Conservation (phyloP, 1,140 invertebrate species). For the Wasmannia auropunctata region DNA sequence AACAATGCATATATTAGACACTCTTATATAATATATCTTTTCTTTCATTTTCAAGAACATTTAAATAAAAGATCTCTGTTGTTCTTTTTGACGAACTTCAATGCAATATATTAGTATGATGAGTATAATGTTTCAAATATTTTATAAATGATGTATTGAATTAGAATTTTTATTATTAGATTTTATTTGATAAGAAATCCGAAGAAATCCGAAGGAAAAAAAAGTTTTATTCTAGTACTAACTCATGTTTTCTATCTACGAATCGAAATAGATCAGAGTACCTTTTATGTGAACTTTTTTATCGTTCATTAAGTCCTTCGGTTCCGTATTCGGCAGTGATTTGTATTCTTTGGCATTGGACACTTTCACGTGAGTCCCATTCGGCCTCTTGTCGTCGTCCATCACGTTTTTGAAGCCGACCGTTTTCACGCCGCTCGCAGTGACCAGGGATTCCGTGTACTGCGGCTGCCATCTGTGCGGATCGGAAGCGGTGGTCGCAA, state of each 20-base stretch:
- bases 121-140: background rate
- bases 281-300: constrained; percentile 82
- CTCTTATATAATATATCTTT: background rate
- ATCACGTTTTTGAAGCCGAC: constrained; percentile 79
- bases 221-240: background rate
- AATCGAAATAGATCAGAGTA: constrained; percentile 53
- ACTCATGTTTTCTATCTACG: background rate
- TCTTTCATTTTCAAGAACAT: background rate
- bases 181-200: background rate
- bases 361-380: constrained; percentile 79
- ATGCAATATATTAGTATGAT: background rate
- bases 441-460: constrained; percentile 74
- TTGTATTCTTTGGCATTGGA: constrained; percentile 79
- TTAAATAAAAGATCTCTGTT: background rate
- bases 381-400: constrained; percentile 81
- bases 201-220: background rate
- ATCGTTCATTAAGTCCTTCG: constrained; percentile 79
- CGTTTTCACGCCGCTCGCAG: constrained; percentile 73
- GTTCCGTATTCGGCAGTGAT: constrained; percentile 76
- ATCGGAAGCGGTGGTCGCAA: constrained; percentile 69
- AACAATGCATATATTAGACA: background rate
- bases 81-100: background rate
- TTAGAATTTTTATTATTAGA: background rate
- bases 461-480: constrained; percentile 82
- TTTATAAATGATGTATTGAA: background rate